Conservation (phyloP, 2,888 invertebrate genomes). For the Xanthia icteritia region DNA sequence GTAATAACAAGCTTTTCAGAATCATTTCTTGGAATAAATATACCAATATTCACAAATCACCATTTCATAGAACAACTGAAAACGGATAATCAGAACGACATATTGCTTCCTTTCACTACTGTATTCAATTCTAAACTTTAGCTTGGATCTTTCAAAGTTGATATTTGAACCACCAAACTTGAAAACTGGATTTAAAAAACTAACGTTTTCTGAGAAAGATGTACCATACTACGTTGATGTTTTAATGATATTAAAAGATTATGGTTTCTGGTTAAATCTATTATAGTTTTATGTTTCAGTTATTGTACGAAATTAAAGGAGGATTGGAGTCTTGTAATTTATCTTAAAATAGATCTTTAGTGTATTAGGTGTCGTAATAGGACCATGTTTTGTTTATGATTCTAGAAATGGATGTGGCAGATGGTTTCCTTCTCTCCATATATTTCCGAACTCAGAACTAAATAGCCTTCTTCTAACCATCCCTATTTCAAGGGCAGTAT, state of each 20-base stretch:
- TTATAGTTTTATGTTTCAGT: slow-evolving; percentile 49
- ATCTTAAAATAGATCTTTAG: background rate
- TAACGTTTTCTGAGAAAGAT: slow-evolving; percentile 54
- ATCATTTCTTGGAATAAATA: slow-evolving; percentile 53
- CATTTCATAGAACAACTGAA: slow-evolving; percentile 60
- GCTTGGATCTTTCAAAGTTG: fast-evolving
- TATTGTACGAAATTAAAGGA: slow-evolving; percentile 19
- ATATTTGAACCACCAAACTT: background rate
- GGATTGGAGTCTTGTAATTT: slow-evolving; percentile 4
- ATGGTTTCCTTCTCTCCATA: background rate
- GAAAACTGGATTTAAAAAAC: slow-evolving; percentile 40
- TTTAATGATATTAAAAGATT: slow-evolving; percentile 59
- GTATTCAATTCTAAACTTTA: slow-evolving; percentile 31
- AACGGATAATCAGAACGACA: slow-evolving; percentile 49
- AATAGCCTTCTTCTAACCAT: background rate
- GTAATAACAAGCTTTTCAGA: slow-evolving; percentile 33
- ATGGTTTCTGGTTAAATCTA: slow-evolving; percentile 61
- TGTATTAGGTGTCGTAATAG: background rate
- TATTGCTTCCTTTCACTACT: slow-evolving; percentile 25
- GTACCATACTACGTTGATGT: slow-evolving; percentile 39
- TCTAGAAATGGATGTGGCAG: background rate
- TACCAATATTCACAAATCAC: slow-evolving; percentile 51
- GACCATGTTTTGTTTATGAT: background rate
- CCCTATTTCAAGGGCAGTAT: no score
- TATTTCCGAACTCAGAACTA: no score